These are phyloP conservation scores for Gouania willdenowi DNA, from an alignment of 2,797 vertebrate species.

Conservation along the genomic window DNA sequence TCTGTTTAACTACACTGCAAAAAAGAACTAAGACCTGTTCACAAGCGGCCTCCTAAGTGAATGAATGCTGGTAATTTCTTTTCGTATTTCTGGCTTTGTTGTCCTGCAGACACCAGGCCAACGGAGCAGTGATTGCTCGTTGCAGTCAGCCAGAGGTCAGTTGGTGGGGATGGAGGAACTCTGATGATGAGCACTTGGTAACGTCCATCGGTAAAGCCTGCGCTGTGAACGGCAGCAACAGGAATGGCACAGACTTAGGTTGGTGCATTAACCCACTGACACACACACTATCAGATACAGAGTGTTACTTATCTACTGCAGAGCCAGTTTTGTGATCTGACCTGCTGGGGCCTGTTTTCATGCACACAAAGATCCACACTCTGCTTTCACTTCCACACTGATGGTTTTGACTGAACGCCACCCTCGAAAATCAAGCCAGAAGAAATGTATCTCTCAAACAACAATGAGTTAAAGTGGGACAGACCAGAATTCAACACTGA, in stretches of 20 bases:
- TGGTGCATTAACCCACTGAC: constrained; percentile 27
- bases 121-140: constrained; percentile 93
- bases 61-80: no score
- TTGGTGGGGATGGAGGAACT: constrained; percentile 99
- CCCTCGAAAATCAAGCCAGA: no score
- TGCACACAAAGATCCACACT: neutral
- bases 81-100: no score
- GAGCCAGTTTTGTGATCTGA: constrained; percentile 15
- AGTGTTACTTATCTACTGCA: constrained; percentile 4
- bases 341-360: constrained; percentile 32
- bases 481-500: no score
- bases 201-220: constrained; percentile 95
- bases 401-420: no score
- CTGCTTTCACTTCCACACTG: no score
- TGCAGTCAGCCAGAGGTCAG: constrained; percentile 98
- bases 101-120: constrained; percentile 88
- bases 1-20: no score
- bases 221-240: constrained; percentile 83
- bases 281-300: neutral
- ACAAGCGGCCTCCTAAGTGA: no score
- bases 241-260: constrained; percentile 90
- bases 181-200: constrained; percentile 93
- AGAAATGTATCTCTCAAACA: no score
- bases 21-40: no score
- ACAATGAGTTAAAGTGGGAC: no score